These are phyloP conservation scores for Halcyon smyrnensis DNA, from an alignment of 2,797 vertebrate genomes.

Conservation along the genomic window DNA sequence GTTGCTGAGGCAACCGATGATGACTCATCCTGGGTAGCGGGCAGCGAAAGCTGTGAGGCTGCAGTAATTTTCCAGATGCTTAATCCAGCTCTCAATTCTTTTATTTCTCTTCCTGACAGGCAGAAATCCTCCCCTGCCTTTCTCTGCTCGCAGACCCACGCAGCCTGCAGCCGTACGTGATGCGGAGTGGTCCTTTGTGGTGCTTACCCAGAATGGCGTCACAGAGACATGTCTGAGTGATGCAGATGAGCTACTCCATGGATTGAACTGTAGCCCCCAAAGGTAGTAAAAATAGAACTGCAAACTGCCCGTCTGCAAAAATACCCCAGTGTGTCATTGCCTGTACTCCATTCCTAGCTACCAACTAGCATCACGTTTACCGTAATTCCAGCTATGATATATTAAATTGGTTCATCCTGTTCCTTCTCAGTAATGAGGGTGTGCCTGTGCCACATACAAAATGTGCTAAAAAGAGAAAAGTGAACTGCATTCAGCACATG, in stretches of 20 bases:
- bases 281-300: conserved; percentile 25
- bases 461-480: not conserved
- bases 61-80: conserved; percentile 84
- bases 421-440: not conserved
- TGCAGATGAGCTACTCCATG: not conserved
- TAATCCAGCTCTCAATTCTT: conserved; percentile 37
- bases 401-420: not conserved
- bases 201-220: not conserved
- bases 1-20: conserved; percentile 71
- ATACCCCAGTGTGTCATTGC: not conserved
- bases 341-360: not conserved
- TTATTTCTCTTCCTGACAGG: conserved; percentile 30
- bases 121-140: conserved; percentile 35
- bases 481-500: not conserved
- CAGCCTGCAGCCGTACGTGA: conserved; percentile 24
- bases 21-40: conserved; percentile 73
- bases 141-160: not conserved
- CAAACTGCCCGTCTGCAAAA: conserved; percentile 17
- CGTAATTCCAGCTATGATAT: not conserved
- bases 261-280: not conserved
- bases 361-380: not conserved
- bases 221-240: not conserved
- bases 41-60: conserved; percentile 65
- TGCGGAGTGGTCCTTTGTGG: not conserved
- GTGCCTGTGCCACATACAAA: not conserved